A percentile compares a stretch with the other conserved stretches of the same genome.
These are phyloP conservation scores for Dolichotis patagonum DNA, from an alignment of 2,113 vertebrate species.

Conservation along the genomic window DNA sequence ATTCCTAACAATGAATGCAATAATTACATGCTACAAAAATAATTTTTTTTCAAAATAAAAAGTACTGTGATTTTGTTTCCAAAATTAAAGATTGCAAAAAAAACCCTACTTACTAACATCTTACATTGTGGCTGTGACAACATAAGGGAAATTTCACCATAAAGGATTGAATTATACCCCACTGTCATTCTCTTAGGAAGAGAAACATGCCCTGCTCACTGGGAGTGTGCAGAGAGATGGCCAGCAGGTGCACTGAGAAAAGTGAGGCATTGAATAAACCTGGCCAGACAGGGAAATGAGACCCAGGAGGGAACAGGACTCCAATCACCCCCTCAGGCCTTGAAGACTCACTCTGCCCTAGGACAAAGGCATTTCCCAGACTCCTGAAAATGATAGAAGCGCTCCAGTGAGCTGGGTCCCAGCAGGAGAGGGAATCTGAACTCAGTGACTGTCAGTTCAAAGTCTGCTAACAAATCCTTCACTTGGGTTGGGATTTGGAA, in stretches of 20 bases:
- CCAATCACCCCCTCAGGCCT: background rate
- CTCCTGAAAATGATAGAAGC: background rate
- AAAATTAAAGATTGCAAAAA: background rate
- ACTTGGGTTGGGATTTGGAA: background rate
- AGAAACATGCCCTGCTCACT: background rate
- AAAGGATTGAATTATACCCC: conserved; percentile 15
- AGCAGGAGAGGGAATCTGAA: background rate
- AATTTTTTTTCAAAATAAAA: background rate
- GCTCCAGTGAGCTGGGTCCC: background rate
- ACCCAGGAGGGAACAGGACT: background rate
- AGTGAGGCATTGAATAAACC: background rate
- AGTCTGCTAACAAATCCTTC: background rate
- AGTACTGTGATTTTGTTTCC: conserved; percentile 17
- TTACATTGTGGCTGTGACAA: background rate
- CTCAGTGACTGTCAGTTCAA: background rate
- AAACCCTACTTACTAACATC: background rate
- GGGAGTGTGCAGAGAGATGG: background rate
- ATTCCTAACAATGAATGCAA: background rate
- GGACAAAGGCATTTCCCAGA: background rate
- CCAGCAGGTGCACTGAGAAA: background rate
- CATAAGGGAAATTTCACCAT: background rate
- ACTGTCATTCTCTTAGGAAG: background rate
- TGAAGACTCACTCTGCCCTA: background rate
- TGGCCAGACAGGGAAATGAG: background rate
- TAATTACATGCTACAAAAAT: background rate